Conservation (phyloP, 2,113 vertebrate species). For the Rattus rattus region DNA sequence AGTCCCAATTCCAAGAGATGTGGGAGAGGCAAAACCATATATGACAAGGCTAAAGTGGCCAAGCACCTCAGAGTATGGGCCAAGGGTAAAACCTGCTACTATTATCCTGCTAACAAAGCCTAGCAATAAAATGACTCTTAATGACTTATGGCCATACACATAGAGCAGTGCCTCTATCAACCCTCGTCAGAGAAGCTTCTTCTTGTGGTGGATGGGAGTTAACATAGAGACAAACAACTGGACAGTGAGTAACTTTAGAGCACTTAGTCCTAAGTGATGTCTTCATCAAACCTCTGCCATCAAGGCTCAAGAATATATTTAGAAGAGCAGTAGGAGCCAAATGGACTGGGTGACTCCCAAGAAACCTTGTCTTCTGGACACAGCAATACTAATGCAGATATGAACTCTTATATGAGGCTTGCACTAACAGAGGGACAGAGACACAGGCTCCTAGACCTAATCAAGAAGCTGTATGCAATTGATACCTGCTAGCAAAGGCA, state of each 20-base stretch:
- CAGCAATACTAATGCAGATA: background rate
- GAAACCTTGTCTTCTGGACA: background rate
- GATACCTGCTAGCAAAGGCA: background rate
- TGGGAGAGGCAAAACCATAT: too few relatives aligned
- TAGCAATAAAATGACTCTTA: background rate
- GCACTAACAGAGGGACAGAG: too few relatives aligned
- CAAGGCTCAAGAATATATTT: background rate
- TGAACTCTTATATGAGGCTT: background rate
- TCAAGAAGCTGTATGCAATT: background rate
- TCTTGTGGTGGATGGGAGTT: background rate
- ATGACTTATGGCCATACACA: background rate
- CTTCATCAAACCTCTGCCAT: background rate
- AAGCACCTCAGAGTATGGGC: background rate
- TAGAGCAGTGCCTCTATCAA: background rate
- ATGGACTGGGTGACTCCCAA: too few relatives aligned
- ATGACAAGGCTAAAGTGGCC: background rate
- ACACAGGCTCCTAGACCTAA: background rate
- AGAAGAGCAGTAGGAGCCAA: background rate
- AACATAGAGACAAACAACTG: background rate
- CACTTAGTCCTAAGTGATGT: background rate
- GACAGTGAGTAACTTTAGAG: background rate
- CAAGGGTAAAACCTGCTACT: background rate
- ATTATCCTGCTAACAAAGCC: background rate
- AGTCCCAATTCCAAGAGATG: background rate
- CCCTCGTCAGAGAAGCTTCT: background rate